phyloP scores from a whole-genome alignment of 35 echinoderm and acorn worm species.

The Chiridota heheva region DNA sequence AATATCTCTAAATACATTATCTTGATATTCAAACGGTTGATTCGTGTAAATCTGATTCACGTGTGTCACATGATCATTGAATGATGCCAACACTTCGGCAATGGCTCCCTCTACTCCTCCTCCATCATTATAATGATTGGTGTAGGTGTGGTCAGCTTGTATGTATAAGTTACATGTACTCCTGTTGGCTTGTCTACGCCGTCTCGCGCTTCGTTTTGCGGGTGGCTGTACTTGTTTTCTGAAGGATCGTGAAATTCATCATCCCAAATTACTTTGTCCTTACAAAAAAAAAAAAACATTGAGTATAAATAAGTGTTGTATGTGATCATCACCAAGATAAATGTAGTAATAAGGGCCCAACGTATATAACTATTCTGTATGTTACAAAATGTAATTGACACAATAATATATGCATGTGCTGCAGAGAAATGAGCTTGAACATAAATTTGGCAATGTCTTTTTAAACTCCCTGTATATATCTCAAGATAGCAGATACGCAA shows the following conservation, averaged over 20 bases:
- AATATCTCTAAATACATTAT: too few species aligned
- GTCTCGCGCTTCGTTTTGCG: slow-evolving; percentile 14
- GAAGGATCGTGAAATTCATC: slow-evolving; percentile 13
- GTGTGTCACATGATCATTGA: slow-evolving; percentile 76
- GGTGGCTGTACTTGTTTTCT: slow-evolving; percentile 72
- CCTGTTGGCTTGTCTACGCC: neutral
- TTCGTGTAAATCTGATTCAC: slow-evolving; percentile 68
- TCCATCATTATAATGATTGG: slow-evolving; percentile 43
- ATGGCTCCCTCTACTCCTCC: slow-evolving; percentile 13
- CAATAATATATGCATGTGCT: neutral
- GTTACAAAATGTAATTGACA: neutral
- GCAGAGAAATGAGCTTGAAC: neutral
- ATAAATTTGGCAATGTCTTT: neutral
- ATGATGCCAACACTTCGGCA: slow-evolving; percentile 58
- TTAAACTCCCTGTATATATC: too few species aligned
- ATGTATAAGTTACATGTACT: slow-evolving; percentile 74
- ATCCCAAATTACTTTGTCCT: slow-evolving; percentile 33
- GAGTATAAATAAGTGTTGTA: neutral
- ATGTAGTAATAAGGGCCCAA: neutral
- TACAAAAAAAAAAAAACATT: neutral
- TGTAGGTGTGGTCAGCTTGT: slow-evolving; percentile 91
- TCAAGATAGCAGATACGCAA: too few species aligned
- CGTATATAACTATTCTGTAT: neutral
- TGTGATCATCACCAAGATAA: neutral
- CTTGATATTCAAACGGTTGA: slow-evolving; percentile 29